A percentile compares a stretch with the other conserved stretches of the same genome.
phyloP scores from a whole-genome alignment of 1,140 invertebrate species.

The Macrostomum lignano region DNA sequence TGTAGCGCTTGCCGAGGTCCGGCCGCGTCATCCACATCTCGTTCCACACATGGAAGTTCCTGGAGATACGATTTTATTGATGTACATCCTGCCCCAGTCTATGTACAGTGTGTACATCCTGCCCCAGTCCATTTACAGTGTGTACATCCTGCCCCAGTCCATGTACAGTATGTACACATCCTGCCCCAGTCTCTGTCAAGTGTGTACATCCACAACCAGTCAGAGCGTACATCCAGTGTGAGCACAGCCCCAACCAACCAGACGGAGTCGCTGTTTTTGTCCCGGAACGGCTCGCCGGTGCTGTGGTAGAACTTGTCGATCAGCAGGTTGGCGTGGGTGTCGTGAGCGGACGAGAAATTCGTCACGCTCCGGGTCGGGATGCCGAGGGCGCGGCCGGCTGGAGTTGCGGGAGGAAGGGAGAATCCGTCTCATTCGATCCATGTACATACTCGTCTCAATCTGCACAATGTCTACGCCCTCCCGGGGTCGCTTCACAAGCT shows the following conservation, averaged over 20 bases:
- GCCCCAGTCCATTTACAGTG: too few relatives aligned
- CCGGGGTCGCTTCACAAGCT: too few relatives aligned
- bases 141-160: too few relatives aligned
- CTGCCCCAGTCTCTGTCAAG: too few relatives aligned
- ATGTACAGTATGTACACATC: too few relatives aligned
- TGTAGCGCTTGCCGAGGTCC: constrained; percentile 43
- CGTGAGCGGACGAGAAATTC: constrained; percentile 61
- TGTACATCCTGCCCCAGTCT: too few relatives aligned
- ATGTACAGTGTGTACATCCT: too few relatives aligned
- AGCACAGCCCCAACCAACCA: constrained; percentile 35
- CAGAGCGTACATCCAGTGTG: background rate
- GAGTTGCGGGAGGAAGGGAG: constrained; percentile 5
- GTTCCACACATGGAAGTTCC: constrained; percentile 83
- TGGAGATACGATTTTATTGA: constrained; percentile 9
- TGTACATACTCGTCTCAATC: background rate
- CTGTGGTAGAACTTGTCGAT: constrained; percentile 59
- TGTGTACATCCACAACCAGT: too few relatives aligned
- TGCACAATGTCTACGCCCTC: too few relatives aligned
- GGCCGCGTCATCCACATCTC: constrained; percentile 65
- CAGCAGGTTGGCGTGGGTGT: constrained; percentile 61
- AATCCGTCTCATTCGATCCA: constrained; percentile 3
- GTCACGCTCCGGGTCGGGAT: constrained; percentile 17
- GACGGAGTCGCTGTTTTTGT: constrained; percentile 50
- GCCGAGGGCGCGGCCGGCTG: constrained; percentile 15
- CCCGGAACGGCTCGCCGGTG: constrained; percentile 45